Base-by-base conservation (phyloP, 2,888 invertebrate genomes). In the Periphyllus acericola region DNA sequence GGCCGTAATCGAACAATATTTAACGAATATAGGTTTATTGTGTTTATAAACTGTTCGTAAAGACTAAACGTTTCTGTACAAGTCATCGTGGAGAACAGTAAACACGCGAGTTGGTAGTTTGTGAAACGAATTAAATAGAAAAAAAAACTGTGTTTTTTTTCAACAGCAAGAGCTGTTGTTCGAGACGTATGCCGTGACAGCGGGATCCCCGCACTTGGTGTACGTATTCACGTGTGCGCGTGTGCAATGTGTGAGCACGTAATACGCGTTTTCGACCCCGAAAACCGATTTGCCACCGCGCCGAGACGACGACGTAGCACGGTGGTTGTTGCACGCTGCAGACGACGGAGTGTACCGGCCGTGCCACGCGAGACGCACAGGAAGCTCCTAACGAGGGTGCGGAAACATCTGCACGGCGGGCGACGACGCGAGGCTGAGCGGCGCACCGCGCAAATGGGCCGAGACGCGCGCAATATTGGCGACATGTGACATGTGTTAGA, bases 311-410 rank as follows among this genome's bases (percentile, higher is more conserved):
- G 36, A 32, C 68, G 46, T 11, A 14, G 46, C 14, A 6, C 66
- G 68, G 29, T 17, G 8, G n/a, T 32, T 46, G n/a, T n/a, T 52
- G 60, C 34, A n/a, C 72, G 74, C 6, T 1, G 11, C 83, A 55
- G 72, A 52, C 71, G 72, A 52, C 71, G 68, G 25, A 46, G 46
- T 21, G 25, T 9, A 29, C 29, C 14, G 68, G 71, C 14, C 46
- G 80, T 81, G 80, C 72, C 74, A 46, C 74, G 71, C 36, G 81
- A 60, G 74, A 55, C 74, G 52, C 40, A 81, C 87, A 87, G 87
- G 87, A 87, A 87, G 87, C 81, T 81, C 87, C 66, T 75, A 87
- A 81, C 81, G 81, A 81, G 87, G 87, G 81, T 81, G 66, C 80
- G 72, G 78, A 79, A 74, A 87, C 87, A 87, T 55, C 66, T 87